Evolutionary conservation across 2,888 invertebrate species (phyloP), one percentile per base, ranked within the genome.

Genomic region (Stomorhina lunata): DNA sequence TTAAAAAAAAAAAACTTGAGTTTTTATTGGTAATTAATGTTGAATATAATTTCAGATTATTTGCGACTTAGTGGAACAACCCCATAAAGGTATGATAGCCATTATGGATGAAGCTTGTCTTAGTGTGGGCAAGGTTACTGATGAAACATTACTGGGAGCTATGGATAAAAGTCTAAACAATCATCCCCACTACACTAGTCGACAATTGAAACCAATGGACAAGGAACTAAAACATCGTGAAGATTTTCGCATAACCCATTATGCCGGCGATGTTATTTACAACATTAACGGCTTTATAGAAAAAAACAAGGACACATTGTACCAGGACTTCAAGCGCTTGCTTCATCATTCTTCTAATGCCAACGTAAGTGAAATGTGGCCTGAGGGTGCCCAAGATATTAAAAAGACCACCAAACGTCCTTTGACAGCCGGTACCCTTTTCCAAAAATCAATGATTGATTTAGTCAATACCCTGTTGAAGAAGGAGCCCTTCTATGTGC

Each of bases 81-180:
- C 95, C 12, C 98, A 98, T 90, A 96, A 95, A 90, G 99, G 99
- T 80, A 94, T 97, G 81, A 93, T 96, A 84, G 95, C 99, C 78
- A 97, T 99, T 85, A 95, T 99, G 94, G 99, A 99, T 90, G 99
- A 99, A 91, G 99, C 99, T 5, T 99, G 98, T 87, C 94, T 98
- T 57, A 98, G 96, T 86, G 98, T 99, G 25, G 99, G 99, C 80
- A 97, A 96, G 92, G 95, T 97, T 15, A 96, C 93, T 0, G 95
- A 95, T 88, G 92, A 95, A 92, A 95, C 97, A 90, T 93, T 99
- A 71, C 92, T 99, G 25, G 96, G 97, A 86, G 97, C 97, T 4
- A 96, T 99, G 97, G 98, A 98, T 91, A 95, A 95, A 88, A 96
- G 97, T 82, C 92, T 99, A 53, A 93, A 92, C 81, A 93, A 93